Evolutionary conservation across 2,797 vertebrate species (phyloP).

Genomic region (Malacoctenus gilli): DNA sequence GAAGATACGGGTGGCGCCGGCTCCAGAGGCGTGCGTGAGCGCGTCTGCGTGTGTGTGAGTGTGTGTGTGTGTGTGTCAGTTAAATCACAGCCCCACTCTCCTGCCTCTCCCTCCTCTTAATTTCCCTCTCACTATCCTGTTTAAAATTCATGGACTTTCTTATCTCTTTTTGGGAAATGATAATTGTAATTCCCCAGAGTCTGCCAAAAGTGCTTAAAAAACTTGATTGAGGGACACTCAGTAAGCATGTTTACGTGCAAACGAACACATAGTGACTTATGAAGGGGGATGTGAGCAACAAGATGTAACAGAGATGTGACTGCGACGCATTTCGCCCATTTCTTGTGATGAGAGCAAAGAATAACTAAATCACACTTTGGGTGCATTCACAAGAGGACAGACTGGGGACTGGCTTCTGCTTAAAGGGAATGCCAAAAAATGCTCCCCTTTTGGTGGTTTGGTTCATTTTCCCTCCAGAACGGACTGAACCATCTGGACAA

Average conservation of each 20-base stretch:
- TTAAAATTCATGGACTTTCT: constrained; percentile 85
- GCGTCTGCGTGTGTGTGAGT: too few species aligned
- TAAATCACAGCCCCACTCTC: constrained; percentile 65
- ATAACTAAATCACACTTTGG: neutral
- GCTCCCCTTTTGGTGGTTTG: too few species aligned
- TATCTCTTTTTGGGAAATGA: constrained; percentile 75
- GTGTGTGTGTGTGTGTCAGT: constrained; percentile 50
- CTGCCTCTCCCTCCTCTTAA: constrained; percentile 58
- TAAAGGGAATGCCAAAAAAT: too few species aligned
- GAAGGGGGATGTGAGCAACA: constrained; percentile 44
- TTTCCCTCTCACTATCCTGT: constrained; percentile 76
- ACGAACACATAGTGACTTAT: constrained; percentile 40
- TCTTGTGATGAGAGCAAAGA: constrained; percentile 2
- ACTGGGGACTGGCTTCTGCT: too few species aligned
- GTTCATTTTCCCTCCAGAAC: too few species aligned
- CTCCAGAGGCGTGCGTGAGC: too few species aligned
- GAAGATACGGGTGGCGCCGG: constrained; percentile 64
- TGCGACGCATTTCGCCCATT: constrained; percentile 5
- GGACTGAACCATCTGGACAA: too few species aligned
- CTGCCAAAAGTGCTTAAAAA: constrained; percentile 70
- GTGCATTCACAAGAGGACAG: too few species aligned
- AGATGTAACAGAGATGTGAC: constrained; percentile 26
- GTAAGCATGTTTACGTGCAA: constrained; percentile 57
- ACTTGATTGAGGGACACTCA: constrained; percentile 63
- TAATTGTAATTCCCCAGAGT: constrained; percentile 78